Percentiles rank a stretch among this genome's conserved stretches.
These are phyloP conservation scores for Muscina levida DNA, from an alignment of 2,888 invertebrate species.

Conservation along the genomic window DNA sequence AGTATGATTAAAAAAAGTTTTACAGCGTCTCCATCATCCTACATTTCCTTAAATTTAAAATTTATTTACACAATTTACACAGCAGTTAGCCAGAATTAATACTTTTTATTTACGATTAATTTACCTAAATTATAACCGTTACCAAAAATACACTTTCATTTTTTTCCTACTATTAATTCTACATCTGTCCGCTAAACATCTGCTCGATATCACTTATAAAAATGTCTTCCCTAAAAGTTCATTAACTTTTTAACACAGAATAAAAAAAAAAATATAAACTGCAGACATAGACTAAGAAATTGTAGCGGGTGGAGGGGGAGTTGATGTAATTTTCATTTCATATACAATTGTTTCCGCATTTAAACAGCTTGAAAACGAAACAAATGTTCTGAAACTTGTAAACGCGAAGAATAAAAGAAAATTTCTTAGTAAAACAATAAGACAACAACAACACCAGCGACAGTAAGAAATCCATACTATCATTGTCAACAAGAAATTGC, in stretches of 20 bases:
- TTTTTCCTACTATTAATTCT: no score
- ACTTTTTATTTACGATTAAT: no score
- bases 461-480: conserved; percentile 3
- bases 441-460: background rate
- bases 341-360: conserved; percentile 27
- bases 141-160: no score
- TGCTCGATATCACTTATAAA: background rate
- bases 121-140: no score
- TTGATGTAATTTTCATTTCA: background rate
- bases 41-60: no score
- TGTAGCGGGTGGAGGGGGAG: background rate
- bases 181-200: background rate
- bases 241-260: background rate
- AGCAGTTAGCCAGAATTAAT: no score
- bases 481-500: conserved; percentile 13
- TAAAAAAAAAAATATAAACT: no score
- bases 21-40: no score
- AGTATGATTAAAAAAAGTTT: no score
- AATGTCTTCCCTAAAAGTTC: conserved; percentile 7
- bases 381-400: conserved; percentile 21
- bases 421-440: background rate
- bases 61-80: no score
- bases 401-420: background rate
- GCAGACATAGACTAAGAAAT: no score
- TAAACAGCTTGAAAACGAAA: conserved; percentile 57